These are phyloP conservation scores for Melieria picta DNA, from an alignment of 2,888 invertebrate genomes.

Conservation along the genomic window DNA sequence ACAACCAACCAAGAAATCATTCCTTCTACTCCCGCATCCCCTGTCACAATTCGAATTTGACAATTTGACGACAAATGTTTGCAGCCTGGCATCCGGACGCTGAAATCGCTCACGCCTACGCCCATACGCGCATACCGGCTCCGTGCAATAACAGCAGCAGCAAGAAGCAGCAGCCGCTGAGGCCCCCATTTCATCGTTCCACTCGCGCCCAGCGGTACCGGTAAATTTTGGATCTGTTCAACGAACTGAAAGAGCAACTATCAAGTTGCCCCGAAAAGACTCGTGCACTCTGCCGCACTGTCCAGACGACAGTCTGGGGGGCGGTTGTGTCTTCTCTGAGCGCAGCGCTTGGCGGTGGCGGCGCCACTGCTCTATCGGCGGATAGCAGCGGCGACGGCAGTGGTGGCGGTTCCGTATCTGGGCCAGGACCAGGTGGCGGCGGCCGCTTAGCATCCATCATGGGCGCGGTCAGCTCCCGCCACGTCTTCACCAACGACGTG, in stretches of 20 bases:
- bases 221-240: conserved; percentile 64
- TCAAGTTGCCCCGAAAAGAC: conserved; percentile 66
- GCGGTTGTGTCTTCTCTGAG: conserved; percentile 57
- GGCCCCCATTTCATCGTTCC: too few species aligned
- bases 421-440: conserved; percentile 40
- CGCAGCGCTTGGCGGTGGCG: conserved; percentile 53
- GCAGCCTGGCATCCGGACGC: too few species aligned
- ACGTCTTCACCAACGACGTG: conserved; percentile 55
- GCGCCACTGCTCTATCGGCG: conserved; percentile 40
- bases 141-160: too few species aligned
- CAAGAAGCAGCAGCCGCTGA: too few species aligned
- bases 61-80: too few species aligned
- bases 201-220: conserved; percentile 16
- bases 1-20: too few species aligned
- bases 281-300: conserved; percentile 60
- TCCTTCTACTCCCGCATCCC: too few species aligned
- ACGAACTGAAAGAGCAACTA: conserved; percentile 65
- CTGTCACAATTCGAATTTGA: too few species aligned
- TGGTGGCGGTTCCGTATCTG: conserved; percentile 38
- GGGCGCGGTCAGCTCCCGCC: conserved; percentile 64
- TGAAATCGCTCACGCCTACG: too few species aligned
- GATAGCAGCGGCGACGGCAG: conserved; percentile 39
- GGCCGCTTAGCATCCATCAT: conserved; percentile 58
- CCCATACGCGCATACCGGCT: too few species aligned
- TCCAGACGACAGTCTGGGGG: conserved; percentile 56